Conservation (phyloP, 2,888 invertebrate genomes). For the Colletes collaris region DNA sequence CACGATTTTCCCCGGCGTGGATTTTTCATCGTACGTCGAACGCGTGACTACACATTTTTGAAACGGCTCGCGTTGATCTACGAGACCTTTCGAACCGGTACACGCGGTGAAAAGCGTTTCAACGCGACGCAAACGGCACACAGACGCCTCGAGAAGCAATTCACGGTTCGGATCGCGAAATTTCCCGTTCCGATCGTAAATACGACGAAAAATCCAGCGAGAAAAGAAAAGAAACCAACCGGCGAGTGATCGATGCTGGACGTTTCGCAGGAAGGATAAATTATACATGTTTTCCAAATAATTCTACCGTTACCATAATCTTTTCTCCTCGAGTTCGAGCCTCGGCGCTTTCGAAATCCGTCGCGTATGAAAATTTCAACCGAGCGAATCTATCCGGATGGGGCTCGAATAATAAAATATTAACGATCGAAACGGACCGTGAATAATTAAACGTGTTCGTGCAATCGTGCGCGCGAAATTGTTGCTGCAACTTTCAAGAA, state of each 20-base stretch:
- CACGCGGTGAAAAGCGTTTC: not conserved
- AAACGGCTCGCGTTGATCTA: slow-evolving; percentile 26
- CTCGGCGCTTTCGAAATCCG: too few relatives aligned
- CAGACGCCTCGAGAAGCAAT: not conserved
- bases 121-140: not conserved
- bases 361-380: too few relatives aligned
- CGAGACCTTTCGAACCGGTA: not conserved
- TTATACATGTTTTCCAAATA: not conserved
- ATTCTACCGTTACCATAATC: not conserved
- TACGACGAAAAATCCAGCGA: slow-evolving; percentile 4
- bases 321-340: too few relatives aligned
- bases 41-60: slow-evolving; percentile 23
- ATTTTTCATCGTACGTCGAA: slow-evolving; percentile 31
- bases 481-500: too few relatives aligned
- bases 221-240: not conserved
- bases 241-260: too few relatives aligned
- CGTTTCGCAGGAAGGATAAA: too few relatives aligned
- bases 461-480: too few relatives aligned
- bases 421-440: too few relatives aligned
- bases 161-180: slow-evolving; percentile 17
- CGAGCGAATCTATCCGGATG: too few relatives aligned
- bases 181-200: slow-evolving; percentile 4
- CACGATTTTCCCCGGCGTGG: slow-evolving; percentile 14
- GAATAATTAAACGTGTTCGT: too few relatives aligned
- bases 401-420: too few relatives aligned